phyloP scores from a whole-genome alignment of 2,797 vertebrate species.

The Chelon auratus region DNA sequence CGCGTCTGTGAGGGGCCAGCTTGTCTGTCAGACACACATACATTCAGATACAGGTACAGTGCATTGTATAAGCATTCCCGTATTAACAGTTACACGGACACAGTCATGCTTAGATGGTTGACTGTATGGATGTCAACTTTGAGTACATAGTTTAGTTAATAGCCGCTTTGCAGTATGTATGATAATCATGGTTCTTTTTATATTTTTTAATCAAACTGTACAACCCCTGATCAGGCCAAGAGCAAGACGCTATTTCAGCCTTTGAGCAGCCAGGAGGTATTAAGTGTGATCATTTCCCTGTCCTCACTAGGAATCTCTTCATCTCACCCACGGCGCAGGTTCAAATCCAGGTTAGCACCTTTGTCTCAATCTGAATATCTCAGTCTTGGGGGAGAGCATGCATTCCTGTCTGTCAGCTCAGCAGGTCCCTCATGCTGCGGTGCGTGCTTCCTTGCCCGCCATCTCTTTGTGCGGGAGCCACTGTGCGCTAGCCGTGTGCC shows the following conservation, averaged over 20 bases:
- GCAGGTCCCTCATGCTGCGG: conserved; percentile 31
- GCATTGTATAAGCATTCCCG: conserved; percentile 23
- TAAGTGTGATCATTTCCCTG: conserved; percentile 22
- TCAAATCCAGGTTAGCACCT: conserved; percentile 67
- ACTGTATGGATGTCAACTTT: neutral
- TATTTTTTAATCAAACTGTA: neutral
- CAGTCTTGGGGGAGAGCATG: conserved; percentile 29
- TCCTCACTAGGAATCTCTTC: conserved; percentile 42
- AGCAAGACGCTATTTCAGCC: neutral
- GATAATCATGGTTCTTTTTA: neutral
- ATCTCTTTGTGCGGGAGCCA: conserved; percentile 39
- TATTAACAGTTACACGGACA: conserved; percentile 11
- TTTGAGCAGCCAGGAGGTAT: conserved; percentile 9
- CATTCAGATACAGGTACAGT: conserved; percentile 44
- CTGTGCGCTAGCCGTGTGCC: conserved; percentile 49
- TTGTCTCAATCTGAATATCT: conserved; percentile 58
- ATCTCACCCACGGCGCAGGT: conserved; percentile 47
- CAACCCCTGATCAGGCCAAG: neutral
- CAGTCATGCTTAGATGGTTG: conserved; percentile 4
- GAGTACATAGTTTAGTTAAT: conserved; percentile 15
- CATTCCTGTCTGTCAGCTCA: conserved; percentile 50
- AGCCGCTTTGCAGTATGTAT: neutral
- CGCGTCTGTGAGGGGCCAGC: conserved; percentile 36
- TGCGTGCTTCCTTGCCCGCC: conserved; percentile 31
- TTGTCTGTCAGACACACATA: conserved; percentile 41